A percentile compares a stretch with the other conserved stretches of the same genome.
Conservation (phyloP, 2,888 invertebrate species). For the Digitonthophagus gazella region DNA sequence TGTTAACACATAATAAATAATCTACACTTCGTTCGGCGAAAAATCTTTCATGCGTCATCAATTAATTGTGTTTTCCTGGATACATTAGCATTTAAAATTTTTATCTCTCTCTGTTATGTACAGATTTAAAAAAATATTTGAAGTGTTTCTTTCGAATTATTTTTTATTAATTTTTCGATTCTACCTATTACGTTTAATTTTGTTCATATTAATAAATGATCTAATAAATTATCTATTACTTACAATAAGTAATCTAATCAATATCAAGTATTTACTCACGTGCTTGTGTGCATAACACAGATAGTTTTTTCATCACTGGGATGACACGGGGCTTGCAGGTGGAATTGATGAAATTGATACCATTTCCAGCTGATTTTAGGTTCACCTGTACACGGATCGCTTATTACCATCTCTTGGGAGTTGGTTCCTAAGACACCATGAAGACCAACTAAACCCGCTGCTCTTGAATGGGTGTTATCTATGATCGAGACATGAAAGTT, state of each 20-base stretch:
- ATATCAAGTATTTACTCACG: constrained; percentile 45
- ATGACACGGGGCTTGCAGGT: constrained; percentile 53
- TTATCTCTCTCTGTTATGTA: no score
- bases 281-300: constrained; percentile 63
- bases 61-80: no score
- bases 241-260: background rate
- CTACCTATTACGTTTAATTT: no score
- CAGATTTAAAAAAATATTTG: no score
- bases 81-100: no score
- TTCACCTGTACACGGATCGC: constrained; percentile 55
- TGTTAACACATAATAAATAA: no score
- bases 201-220: no score
- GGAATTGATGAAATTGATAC: constrained; percentile 60
- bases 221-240: no score
- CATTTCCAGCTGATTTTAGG: constrained; percentile 58
- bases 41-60: no score
- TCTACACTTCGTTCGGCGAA: no score
- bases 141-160: no score
- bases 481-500: constrained; percentile 62
- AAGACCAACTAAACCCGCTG: constrained; percentile 59
- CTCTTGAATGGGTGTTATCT: constrained; percentile 62
- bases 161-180: no score
- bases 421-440: constrained; percentile 60
- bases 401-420: constrained; percentile 57
- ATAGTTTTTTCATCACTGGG: constrained; percentile 58